A percentile compares a stretch with the other conserved stretches of the same genome.
These are phyloP conservation scores for Crotalus helleri DNA, from an alignment of 2,113 vertebrate species.

Conservation along the genomic window DNA sequence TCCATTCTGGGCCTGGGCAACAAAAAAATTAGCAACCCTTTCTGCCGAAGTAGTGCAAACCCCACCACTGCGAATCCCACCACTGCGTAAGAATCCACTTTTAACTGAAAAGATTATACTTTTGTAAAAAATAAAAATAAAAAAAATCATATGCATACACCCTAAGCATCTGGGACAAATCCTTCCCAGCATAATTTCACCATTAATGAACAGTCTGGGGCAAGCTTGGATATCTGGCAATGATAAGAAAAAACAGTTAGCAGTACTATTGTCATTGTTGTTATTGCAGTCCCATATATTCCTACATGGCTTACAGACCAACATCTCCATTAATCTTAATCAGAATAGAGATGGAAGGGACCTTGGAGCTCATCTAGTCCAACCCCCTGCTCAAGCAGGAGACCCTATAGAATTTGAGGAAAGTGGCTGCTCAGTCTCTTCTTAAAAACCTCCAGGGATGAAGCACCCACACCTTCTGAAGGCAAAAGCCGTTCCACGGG, in stretches of 20 bases:
- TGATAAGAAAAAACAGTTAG: neutral
- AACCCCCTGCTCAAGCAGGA: neutral
- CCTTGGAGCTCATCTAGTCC: neutral
- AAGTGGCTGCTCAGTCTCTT: neutral
- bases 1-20: too few relatives aligned
- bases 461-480: neutral
- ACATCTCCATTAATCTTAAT: neutral
- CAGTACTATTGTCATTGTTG: neutral
- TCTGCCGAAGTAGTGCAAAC: too few relatives aligned
- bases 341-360: neutral
- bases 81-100: neutral
- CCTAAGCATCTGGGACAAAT: neutral
- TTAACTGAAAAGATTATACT: neutral
- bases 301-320: neutral
- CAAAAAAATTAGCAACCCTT: too few relatives aligned
- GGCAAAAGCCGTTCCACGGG: too few relatives aligned
- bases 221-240: conserved; percentile 2
- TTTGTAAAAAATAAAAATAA: neutral
- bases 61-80: too few relatives aligned
- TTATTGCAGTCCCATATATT: neutral
- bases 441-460: neutral
- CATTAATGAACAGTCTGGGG: neutral
- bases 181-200: neutral
- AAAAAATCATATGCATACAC: neutral
- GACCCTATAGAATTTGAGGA: neutral